These are phyloP conservation scores for Phragmatobia fuliginosa DNA, from an alignment of 2,888 invertebrate species.

Conservation along the genomic window DNA sequence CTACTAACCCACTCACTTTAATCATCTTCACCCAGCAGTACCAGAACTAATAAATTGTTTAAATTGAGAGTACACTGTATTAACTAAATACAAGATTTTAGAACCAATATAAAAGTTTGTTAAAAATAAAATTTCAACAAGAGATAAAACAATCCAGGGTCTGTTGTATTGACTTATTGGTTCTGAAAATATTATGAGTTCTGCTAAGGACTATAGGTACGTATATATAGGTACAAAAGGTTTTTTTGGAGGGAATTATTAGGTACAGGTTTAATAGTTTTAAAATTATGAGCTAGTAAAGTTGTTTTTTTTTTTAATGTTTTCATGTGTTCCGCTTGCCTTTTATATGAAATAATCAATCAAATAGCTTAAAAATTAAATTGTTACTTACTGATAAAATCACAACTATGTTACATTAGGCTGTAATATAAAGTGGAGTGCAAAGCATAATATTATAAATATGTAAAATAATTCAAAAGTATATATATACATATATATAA, in stretches of 20 bases:
- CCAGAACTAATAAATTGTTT: not conserved
- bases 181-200: too few species aligned
- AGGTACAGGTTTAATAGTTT: not conserved
- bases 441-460: conserved; percentile 51
- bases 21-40: not conserved
- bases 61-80: not conserved
- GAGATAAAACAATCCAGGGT: too few species aligned
- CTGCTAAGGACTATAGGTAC: too few species aligned
- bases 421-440: conserved; percentile 51
- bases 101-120: not conserved
- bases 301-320: not conserved
- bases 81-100: not conserved
- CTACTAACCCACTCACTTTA: not conserved
- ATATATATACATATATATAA: conserved; percentile 51
- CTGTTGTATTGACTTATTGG: too few species aligned
- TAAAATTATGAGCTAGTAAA: not conserved
- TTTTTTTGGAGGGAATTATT: not conserved
- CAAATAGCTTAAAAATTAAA: conserved; percentile 3
- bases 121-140: too few species aligned
- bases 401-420: conserved; percentile 43
- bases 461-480: conserved; percentile 45
- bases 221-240: too few species aligned
- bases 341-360: conserved; percentile 4
- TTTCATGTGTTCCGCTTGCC: not conserved
- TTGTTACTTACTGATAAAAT: conserved; percentile 31